Conservation (phyloP, 1,140 invertebrate species). For the Lepidurus packardi region DNA sequence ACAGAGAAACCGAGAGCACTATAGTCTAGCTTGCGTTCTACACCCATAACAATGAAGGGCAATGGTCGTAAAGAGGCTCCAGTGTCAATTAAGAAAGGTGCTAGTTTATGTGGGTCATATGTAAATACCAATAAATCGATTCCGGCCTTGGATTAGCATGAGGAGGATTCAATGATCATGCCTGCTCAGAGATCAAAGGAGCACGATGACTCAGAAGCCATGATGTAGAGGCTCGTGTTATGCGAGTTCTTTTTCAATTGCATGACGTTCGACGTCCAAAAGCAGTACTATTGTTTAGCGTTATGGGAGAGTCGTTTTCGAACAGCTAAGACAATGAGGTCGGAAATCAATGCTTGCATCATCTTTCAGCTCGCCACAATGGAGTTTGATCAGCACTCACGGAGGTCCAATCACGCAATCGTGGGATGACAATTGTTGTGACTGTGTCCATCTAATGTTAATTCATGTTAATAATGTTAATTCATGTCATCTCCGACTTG, state of each 20-base stretch:
- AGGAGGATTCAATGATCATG: neutral
- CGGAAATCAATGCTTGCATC: too few species aligned
- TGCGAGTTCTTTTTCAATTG: neutral
- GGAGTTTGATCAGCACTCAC: neutral
- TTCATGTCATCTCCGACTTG: neutral
- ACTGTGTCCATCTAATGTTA: neutral
- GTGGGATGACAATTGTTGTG: neutral
- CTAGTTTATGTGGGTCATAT: constrained; percentile 19
- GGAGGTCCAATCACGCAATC: neutral
- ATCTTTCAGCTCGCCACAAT: too few species aligned
- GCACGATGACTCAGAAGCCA: neutral
- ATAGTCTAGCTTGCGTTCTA: neutral
- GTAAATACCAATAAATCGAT: neutral
- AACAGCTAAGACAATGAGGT: too few species aligned
- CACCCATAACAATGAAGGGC: neutral
- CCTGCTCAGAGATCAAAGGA: neutral
- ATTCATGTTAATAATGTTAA: neutral
- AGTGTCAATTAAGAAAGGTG: neutral
- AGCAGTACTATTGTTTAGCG: neutral
- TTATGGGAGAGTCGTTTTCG: neutral
- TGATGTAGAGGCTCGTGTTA: neutral
- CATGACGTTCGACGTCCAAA: neutral
- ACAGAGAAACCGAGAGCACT: neutral
- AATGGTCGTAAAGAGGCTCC: constrained; percentile 8
- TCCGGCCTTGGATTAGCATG: neutral